phyloP scores from a whole-genome alignment of 2,797 vertebrate genomes.

The Anabacerthia variegaticeps region DNA sequence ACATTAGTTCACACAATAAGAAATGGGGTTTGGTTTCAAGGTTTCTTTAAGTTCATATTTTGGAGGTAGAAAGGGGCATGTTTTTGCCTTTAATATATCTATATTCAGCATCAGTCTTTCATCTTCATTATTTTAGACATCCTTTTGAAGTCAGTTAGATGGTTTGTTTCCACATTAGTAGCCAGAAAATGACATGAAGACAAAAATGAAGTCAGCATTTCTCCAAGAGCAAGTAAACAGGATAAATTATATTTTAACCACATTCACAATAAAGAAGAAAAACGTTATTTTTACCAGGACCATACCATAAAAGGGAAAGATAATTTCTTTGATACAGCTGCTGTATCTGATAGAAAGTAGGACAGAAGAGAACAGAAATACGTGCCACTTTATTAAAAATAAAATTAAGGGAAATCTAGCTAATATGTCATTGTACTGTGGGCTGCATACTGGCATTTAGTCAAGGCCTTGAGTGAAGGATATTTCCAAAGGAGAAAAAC shows the following conservation, averaged over 20 bases:
- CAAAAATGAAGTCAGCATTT: neutral
- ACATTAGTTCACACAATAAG: neutral
- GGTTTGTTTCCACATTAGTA: neutral
- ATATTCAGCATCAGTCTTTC: neutral
- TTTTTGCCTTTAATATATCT: neutral
- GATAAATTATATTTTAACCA: neutral
- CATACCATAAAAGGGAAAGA: neutral
- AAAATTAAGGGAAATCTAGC: neutral
- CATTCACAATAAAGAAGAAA: neutral
- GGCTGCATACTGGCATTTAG: neutral
- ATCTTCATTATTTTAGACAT: neutral
- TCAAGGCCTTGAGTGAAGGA: neutral
- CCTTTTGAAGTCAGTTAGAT: neutral
- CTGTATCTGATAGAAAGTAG: neutral
- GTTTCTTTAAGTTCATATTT: neutral
- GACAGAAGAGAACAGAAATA: neutral
- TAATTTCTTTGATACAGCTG: neutral
- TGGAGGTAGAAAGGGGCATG: accelerated
- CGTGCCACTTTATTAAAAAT: neutral
- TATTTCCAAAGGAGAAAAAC: neutral
- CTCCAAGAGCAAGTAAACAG: neutral
- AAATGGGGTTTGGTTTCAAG: neutral
- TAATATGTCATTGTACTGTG: neutral
- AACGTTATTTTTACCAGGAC: neutral
- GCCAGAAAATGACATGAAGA: neutral